A percentile compares a stretch with the other conserved stretches of the same genome.
phyloP scores from a whole-genome alignment of 2,888 invertebrate genomes.

The Dysmachus trigonus region DNA sequence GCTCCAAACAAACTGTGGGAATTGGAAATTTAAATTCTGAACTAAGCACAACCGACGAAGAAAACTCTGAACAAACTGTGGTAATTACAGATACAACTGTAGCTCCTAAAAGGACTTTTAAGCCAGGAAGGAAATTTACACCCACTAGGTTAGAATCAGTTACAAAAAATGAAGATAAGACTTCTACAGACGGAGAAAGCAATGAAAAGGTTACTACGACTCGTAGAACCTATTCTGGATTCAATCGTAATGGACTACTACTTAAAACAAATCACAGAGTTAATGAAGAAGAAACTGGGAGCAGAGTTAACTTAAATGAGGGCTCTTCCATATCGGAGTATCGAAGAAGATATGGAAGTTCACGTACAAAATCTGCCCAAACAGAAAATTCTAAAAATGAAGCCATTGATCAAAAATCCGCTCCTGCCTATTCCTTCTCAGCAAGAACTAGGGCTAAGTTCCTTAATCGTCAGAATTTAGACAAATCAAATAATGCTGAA shows the following conservation, averaged over 20 bases:
- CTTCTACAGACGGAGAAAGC: background rate
- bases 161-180: background rate
- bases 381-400: background rate
- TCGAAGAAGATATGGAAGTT: background rate
- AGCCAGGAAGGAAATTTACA: background rate
- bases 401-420: background rate
- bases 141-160: background rate
- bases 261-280: conserved; percentile 50
- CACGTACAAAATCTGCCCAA: background rate
- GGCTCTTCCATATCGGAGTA: background rate
- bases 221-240: background rate
- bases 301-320: background rate
- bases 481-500: background rate
- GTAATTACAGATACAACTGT: background rate
- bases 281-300: conserved; percentile 47
- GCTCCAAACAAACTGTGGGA: background rate
- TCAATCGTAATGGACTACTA: background rate
- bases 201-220: background rate
- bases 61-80: background rate
- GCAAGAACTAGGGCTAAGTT: background rate
- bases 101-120: background rate
- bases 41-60: background rate
- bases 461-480: background rate
- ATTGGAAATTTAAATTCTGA: background rate
- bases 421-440: background rate